These are phyloP conservation scores for Coranthus polyacanthus DNA, from an alignment of 2,797 vertebrate genomes.

Conservation along the genomic window DNA sequence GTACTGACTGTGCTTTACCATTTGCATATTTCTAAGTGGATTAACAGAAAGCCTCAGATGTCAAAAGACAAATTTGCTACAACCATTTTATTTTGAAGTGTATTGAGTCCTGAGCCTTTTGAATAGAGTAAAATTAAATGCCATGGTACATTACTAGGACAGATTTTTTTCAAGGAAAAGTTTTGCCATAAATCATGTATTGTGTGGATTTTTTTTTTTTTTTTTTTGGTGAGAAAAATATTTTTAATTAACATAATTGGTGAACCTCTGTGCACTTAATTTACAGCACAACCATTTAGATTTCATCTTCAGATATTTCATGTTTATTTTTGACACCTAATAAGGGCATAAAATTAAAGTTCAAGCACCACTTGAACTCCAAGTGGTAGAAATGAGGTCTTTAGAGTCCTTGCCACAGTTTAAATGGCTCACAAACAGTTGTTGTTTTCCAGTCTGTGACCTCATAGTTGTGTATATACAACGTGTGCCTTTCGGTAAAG, in stretches of 20 bases:
- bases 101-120: slow-evolving; percentile 31
- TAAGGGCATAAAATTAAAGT: no score
- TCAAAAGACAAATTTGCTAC: slow-evolving; percentile 36
- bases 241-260: slow-evolving; percentile 19
- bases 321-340: no score
- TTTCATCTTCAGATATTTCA: slow-evolving; percentile 9
- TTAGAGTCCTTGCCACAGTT: slow-evolving; percentile 27
- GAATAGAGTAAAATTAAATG: slow-evolving; percentile 42
- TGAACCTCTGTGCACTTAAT: slow-evolving; percentile 25
- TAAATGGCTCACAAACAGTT: slow-evolving; percentile 24
- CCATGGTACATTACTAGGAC: slow-evolving; percentile 46
- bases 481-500: slow-evolving; percentile 44
- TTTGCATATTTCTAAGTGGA: slow-evolving; percentile 35
- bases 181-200: slow-evolving; percentile 68
- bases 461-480: slow-evolving; percentile 34
- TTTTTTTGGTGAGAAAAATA: slow-evolving; percentile 35
- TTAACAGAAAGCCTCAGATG: slow-evolving; percentile 35
- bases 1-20: slow-evolving; percentile 9
- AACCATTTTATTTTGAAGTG: slow-evolving; percentile 31
- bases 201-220: slow-evolving; percentile 17
- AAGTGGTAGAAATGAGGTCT: slow-evolving; percentile 18
- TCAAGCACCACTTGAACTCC: no score
- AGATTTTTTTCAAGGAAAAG: slow-evolving; percentile 36
- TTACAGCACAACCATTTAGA: slow-evolving; percentile 2
- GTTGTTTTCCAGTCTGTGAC: slow-evolving; percentile 27